Base-by-base conservation (phyloP, 2,888 invertebrate genomes). In the Podotricha telesiphe region DNA sequence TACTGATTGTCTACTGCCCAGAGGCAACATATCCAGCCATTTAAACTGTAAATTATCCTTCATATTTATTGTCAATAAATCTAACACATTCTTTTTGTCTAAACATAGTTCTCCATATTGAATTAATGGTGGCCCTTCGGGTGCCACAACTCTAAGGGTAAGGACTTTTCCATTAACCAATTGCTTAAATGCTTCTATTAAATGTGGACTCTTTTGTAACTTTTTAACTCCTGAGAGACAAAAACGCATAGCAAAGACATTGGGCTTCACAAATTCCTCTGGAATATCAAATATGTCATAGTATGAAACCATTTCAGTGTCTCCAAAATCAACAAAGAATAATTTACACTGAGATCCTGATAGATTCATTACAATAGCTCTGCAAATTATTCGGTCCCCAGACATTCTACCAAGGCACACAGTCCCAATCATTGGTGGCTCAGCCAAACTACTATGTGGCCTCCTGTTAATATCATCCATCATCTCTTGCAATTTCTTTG, bases 321-420 rank as follows among this genome's bases (percentile, higher is more conserved):
- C 96, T 37, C 97, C 97, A 83, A 96, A 97, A 84, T 97, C 97
- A 40, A 97, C 96, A 83, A 96, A 97, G 79, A 95, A 96, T 6
- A 97, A 94, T 85, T 96, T 96, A 81, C 95, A 96, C 63, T 95
- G 94, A 20, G 95, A 94, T 70, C 95, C 95, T 47, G 95, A 95
- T 53, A 96, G 94, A 76, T 95, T 95, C 85, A 95, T 96, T 2
- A 97, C 95, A 47, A 97, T 95, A 42, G 96, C 97, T 75, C 97
- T 93, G 78, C 96, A 96, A 63, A 96, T 94, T 20, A 95, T 94
- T 6, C 94, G 93, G 78, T 96, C 96, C 72, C 94, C 94, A 0
- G 95, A 93, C 86, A 95, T 96, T 71, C 95, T 94, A 0, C 96
- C 96, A 11, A 97, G 92, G 79, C 97, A 97, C 0, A 96, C 95